phyloP scores from a whole-genome alignment of 2,797 vertebrate species.

The Coreius guichenoti region DNA sequence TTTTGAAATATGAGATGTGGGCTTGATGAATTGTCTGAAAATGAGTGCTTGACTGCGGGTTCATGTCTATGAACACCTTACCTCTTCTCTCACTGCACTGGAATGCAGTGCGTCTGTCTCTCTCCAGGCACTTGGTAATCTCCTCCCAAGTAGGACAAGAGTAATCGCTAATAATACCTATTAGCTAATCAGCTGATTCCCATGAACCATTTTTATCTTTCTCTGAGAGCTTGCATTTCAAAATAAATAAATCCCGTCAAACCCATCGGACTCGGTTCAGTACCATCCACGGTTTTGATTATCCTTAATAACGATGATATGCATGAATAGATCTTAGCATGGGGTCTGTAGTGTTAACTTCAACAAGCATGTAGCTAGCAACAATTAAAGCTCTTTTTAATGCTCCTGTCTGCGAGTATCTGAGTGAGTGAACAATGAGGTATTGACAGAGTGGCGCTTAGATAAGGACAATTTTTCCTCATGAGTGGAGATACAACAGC shows the following conservation, averaged over 20 bases:
- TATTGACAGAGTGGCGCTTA: conserved; percentile 27
- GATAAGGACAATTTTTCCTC: conserved; percentile 24
- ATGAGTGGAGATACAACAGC: conserved; percentile 31
- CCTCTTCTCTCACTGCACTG: conserved; percentile 59
- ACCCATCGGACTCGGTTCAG: background rate
- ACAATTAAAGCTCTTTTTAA: conserved; percentile 16
- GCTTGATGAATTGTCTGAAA: conserved; percentile 73
- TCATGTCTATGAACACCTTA: conserved; percentile 57
- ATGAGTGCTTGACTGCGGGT: conserved; percentile 63
- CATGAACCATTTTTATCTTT: conserved; percentile 55
- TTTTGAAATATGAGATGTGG: conserved; percentile 76
- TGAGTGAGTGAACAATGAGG: conserved; percentile 29
- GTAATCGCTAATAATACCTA: conserved; percentile 58
- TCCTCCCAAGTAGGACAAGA: conserved; percentile 53
- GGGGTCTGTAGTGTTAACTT: background rate
- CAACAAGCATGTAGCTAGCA: background rate
- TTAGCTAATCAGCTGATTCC: conserved; percentile 59
- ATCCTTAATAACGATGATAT: conserved; percentile 2
- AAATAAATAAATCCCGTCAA: conserved; percentile 42
- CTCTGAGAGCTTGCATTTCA: conserved; percentile 41
- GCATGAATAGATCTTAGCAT: background rate
- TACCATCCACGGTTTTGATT: background rate
- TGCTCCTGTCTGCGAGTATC: conserved; percentile 10
- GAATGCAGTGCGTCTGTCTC: conserved; percentile 61
- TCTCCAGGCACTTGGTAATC: conserved; percentile 53